A percentile compares a stretch with the other conserved stretches of the same genome.
Conservation (phyloP, 2,797 vertebrate genomes). For the Mormyrops boulengeri region DNA sequence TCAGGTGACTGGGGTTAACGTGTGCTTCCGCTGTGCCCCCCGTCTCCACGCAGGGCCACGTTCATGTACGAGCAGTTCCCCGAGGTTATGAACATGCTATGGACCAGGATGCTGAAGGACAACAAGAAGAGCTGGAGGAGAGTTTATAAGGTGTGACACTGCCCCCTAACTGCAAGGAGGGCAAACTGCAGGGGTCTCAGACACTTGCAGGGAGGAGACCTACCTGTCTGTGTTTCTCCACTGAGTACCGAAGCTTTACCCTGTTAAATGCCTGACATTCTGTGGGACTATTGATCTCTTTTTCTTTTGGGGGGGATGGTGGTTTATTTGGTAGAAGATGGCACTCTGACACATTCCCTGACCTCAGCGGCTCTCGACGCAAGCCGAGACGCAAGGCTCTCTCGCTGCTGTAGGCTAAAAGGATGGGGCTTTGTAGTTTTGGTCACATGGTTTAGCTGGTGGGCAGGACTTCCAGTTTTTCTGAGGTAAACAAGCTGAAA, state of each 20-base stretch:
- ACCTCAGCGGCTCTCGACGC: neutral
- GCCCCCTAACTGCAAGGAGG: neutral
- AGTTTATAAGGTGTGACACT: conserved; percentile 85
- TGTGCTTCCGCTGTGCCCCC: neutral
- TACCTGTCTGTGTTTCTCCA: neutral
- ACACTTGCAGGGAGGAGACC: neutral
- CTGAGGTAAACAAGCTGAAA: neutral
- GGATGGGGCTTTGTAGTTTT: neutral
- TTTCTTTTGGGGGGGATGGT: neutral
- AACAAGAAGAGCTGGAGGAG: conserved; percentile 89
- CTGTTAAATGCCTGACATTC: neutral
- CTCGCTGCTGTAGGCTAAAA: neutral
- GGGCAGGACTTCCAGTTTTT: neutral
- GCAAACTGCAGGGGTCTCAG: neutral
- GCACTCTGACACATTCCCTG: neutral
- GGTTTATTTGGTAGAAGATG: neutral
- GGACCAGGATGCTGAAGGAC: conserved; percentile 83
- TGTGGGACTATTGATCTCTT: neutral
- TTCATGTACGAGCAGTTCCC: conserved; percentile 89
- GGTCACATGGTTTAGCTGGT: neutral
- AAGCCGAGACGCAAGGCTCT: too few species aligned
- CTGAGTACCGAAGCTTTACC: neutral
- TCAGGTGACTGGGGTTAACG: neutral
- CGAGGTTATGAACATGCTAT: conserved; percentile 87
- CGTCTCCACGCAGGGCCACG: conserved; percentile 56